Evolutionary conservation across 2,888 invertebrate genomes (phyloP).

Genomic region (Chymomyza fuscimana): DNA sequence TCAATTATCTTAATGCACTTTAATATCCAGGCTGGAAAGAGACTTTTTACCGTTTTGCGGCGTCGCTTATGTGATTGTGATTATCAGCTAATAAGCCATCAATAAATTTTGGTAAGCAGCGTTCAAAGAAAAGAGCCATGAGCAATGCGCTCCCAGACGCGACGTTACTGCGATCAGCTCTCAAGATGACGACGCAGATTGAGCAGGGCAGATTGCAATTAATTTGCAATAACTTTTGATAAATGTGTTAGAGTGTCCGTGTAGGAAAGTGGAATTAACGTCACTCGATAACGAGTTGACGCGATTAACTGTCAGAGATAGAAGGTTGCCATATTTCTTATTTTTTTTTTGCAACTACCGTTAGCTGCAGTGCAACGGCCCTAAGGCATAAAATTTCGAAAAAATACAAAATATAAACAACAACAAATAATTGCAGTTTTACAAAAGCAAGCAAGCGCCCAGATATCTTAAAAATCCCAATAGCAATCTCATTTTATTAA

Average conservation of each 20-base stretch:
- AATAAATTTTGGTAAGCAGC: constrained; percentile 76
- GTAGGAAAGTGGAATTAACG: constrained; percentile 51
- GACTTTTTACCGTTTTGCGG: constrained; percentile 65
- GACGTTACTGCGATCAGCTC: constrained; percentile 40
- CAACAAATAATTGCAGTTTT: constrained; percentile 1
- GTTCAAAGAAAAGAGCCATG: constrained; percentile 30
- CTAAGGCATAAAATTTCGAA: constrained; percentile 12
- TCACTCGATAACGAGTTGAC: constrained; percentile 63
- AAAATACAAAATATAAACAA: constrained; percentile 7
- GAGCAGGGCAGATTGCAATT: constrained; percentile 72
- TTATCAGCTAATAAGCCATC: constrained; percentile 78
- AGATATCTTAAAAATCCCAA: constrained; percentile 30
- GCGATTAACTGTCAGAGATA: constrained; percentile 62
- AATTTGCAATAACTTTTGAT: constrained; percentile 76
- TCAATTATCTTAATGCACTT: constrained; percentile 77
- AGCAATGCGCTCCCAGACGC: constrained; percentile 55
- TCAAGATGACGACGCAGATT: constrained; percentile 62
- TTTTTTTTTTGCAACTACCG: constrained; percentile 31
- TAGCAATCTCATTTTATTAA: constrained; percentile 60
- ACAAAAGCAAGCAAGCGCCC: constrained; percentile 14
- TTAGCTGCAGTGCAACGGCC: constrained; percentile 31
- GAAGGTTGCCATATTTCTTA: constrained; percentile 25
- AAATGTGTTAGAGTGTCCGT: constrained; percentile 59
- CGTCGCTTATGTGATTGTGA: constrained; percentile 60
- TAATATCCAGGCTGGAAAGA: constrained; percentile 59